phyloP scores from a whole-genome alignment of 2,113 vertebrate species.

The Pholis gunnellus region DNA sequence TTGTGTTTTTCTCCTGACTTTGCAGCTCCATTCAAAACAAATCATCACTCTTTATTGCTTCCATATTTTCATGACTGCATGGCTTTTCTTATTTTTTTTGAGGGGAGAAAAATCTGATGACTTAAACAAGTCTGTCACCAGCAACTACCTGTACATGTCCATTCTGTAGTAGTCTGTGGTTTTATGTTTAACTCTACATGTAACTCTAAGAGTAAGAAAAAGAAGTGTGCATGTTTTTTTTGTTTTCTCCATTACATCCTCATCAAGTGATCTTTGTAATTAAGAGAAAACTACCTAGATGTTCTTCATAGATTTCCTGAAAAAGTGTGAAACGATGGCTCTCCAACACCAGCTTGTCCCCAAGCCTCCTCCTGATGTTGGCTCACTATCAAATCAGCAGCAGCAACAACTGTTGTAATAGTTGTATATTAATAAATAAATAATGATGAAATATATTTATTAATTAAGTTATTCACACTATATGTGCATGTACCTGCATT shows the following conservation, averaged over 20 bases:
- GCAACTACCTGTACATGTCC: not conserved
- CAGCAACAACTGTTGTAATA: no score
- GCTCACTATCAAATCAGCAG: no score
- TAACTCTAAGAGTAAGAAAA: not conserved
- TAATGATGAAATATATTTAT: no score
- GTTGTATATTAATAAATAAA: no score
- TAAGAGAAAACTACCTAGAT: not conserved
- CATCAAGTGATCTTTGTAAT: not conserved
- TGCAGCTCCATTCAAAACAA: conserved; percentile 25
- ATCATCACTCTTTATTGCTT: conserved; percentile 27
- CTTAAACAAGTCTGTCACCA: conserved; percentile 6
- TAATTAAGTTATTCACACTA: no score
- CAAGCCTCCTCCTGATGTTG: no score
- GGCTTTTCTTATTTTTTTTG: not conserved
- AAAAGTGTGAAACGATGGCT: no score
- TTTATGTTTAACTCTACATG: not conserved
- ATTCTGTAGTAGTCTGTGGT: not conserved
- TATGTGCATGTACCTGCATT: no score
- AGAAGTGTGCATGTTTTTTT: not conserved
- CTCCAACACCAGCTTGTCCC: no score
- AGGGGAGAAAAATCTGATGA: not conserved
- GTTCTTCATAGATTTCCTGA: not conserved
- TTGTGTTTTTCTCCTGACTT: conserved; percentile 35
- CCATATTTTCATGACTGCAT: not conserved
- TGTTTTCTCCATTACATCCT: not conserved